Evolutionary conservation across 2,888 invertebrate genomes (phyloP).

Genomic region (Empis livida): DNA sequence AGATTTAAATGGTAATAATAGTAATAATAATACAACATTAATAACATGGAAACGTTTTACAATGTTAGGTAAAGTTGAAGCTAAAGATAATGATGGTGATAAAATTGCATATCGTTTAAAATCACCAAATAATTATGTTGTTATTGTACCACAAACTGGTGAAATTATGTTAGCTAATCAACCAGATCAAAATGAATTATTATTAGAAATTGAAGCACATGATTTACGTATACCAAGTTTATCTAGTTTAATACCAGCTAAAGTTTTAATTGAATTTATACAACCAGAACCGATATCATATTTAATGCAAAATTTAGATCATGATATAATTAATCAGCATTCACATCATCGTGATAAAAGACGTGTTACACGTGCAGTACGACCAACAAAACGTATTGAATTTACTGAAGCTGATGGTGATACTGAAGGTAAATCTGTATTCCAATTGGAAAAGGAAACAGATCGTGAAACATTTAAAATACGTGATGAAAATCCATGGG

Average conservation of each 20-base stretch:
- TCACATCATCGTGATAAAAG: constrained; percentile 57
- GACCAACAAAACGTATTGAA: constrained; percentile 87
- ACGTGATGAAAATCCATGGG: constrained; percentile 88
- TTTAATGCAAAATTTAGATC: constrained; percentile 43
- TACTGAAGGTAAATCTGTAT: constrained; percentile 75
- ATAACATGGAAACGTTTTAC: constrained; percentile 65
- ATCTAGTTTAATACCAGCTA: constrained; percentile 55
- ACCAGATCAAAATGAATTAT: constrained; percentile 49
- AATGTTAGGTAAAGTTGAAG: constrained; percentile 72
- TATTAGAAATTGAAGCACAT: constrained; percentile 68
- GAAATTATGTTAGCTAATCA: constrained; percentile 73
- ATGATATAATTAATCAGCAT: constrained; percentile 35
- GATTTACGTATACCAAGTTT: constrained; percentile 65
- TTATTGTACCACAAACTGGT: constrained; percentile 87
- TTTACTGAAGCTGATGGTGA: constrained; percentile 86
- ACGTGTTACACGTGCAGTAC: constrained; percentile 76
- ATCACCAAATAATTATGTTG: constrained; percentile 67
- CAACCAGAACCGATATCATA: constrained; percentile 44
- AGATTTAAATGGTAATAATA: constrained; percentile 32
- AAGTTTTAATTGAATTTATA: constrained; percentile 62
- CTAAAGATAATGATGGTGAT: constrained; percentile 84
- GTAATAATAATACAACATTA: neutral
- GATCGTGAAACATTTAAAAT: constrained; percentile 88
- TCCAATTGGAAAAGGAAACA: constrained; percentile 81
- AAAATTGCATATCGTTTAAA: constrained; percentile 75